Percentiles rank a stretch among this genome's conserved stretches.
These are phyloP conservation scores for Hyles euphorbiae DNA, from an alignment of 1,140 invertebrate species.

Conservation along the genomic window DNA sequence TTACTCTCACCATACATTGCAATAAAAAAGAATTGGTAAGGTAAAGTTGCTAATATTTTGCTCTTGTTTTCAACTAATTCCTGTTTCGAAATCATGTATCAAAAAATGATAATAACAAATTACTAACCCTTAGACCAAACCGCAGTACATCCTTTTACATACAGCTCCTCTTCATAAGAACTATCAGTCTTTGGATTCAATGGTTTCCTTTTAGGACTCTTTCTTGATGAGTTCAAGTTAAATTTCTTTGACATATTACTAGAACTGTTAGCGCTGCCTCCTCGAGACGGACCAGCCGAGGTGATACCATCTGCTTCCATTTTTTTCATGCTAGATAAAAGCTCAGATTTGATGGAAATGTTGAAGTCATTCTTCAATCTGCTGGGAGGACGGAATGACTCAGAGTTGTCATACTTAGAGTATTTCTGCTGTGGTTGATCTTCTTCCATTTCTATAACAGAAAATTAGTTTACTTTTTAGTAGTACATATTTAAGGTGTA, in stretches of 20 bases:
- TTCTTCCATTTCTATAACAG: conserved; percentile 45
- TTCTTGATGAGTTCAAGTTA: conserved; percentile 37
- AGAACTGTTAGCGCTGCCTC: conserved; percentile 61
- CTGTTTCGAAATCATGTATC: no score
- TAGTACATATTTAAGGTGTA: no score
- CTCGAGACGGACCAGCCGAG: conserved; percentile 44
- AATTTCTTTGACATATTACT: conserved; percentile 65
- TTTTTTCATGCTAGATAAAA: conserved; percentile 45
- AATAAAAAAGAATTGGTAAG: no score
- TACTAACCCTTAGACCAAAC: conserved; percentile 83
- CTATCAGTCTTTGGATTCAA: conserved; percentile 66
- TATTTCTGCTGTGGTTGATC: conserved; percentile 37
- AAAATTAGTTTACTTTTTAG: background rate
- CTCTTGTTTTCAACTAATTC: no score
- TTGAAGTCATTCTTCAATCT: conserved; percentile 67
- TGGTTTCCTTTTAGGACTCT: conserved; percentile 31
- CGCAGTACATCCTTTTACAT: conserved; percentile 88
- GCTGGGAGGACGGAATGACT: conserved; percentile 55
- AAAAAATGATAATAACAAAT: background rate
- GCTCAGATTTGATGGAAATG: conserved; percentile 64
- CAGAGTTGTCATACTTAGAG: conserved; percentile 44
- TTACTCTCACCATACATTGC: no score
- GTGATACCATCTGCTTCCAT: conserved; percentile 36
- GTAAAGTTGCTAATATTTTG: no score
- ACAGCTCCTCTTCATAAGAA: conserved; percentile 90